Evolutionary conservation across 2,797 vertebrate genomes (phyloP).

Genomic region (Odontamblyopus rebecca): DNA sequence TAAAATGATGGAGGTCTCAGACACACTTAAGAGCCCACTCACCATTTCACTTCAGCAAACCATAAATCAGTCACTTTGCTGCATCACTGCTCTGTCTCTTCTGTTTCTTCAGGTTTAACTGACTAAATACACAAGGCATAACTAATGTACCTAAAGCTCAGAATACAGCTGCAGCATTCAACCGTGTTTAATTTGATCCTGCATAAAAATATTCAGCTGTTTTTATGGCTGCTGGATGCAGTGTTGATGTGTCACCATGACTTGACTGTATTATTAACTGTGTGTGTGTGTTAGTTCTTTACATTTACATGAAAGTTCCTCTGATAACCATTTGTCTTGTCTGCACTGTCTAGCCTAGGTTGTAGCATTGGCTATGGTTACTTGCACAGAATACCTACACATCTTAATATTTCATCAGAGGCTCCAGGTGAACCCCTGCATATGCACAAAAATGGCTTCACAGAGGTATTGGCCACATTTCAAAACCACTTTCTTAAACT

Average conservation of each 20-base stretch:
- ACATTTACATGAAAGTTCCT: background rate
- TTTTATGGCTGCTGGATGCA: background rate
- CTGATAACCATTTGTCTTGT: background rate
- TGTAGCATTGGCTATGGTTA: conserved; percentile 97
- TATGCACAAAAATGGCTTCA: conserved; percentile 89
- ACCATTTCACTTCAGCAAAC: background rate
- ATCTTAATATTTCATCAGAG: conserved; percentile 82
- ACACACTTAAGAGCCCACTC: conserved; percentile 1
- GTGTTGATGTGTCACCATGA: no score
- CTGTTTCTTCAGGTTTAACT: background rate
- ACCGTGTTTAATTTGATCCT: background rate
- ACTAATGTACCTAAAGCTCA: background rate
- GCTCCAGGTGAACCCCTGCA: conserved; percentile 71
- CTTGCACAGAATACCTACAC: conserved; percentile 95
- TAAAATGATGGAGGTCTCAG: conserved; percentile 2
- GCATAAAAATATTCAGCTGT: background rate
- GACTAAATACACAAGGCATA: background rate
- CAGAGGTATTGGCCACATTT: conserved; percentile 79
- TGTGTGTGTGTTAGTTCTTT: background rate
- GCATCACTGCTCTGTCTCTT: background rate
- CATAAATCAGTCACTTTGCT: conserved; percentile 7
- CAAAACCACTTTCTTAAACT: background rate
- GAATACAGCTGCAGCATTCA: background rate
- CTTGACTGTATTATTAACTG: background rate
- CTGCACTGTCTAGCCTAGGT: conserved; percentile 82